phyloP scores from a whole-genome alignment of 2,797 vertebrate genomes.

The Rhinogobio ventralis region DNA sequence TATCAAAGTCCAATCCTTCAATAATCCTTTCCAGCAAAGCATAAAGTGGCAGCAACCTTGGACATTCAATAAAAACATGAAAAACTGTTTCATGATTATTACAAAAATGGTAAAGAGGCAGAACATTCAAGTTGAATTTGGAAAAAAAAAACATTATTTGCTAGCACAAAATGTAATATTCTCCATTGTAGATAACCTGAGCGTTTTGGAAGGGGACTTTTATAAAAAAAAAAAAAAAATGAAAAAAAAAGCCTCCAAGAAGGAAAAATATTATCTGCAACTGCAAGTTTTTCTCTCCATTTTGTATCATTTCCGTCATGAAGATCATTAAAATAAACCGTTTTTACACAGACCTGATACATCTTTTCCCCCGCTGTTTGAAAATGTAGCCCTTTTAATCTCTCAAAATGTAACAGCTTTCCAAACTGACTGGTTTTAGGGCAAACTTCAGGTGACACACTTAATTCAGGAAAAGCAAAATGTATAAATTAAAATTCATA shows the following conservation, averaged over 20 bases:
- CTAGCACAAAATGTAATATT: background rate
- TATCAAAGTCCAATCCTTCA: background rate
- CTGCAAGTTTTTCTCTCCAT: background rate
- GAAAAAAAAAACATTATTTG: background rate
- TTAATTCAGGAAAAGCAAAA: no score
- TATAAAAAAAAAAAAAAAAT: no score
- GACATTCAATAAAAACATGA: background rate
- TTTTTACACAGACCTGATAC: background rate
- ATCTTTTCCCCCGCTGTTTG: background rate
- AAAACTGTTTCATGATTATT: background rate
- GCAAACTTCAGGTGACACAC: slow-evolving; percentile 6
- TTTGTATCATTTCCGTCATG: background rate
- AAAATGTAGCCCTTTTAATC: background rate
- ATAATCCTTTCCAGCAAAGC: background rate
- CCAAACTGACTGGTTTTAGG: background rate
- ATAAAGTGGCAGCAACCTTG: background rate
- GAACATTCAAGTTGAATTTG: background rate
- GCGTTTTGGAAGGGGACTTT: background rate
- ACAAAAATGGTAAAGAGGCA: no score
- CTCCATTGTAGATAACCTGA: background rate
- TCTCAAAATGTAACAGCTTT: background rate
- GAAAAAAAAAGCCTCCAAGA: background rate
- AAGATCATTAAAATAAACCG: background rate
- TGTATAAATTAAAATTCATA: no score
- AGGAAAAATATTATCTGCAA: no score